Evolutionary conservation across 2,888 invertebrate genomes (phyloP).

Genomic region (Nephrotoma flavescens): DNA sequence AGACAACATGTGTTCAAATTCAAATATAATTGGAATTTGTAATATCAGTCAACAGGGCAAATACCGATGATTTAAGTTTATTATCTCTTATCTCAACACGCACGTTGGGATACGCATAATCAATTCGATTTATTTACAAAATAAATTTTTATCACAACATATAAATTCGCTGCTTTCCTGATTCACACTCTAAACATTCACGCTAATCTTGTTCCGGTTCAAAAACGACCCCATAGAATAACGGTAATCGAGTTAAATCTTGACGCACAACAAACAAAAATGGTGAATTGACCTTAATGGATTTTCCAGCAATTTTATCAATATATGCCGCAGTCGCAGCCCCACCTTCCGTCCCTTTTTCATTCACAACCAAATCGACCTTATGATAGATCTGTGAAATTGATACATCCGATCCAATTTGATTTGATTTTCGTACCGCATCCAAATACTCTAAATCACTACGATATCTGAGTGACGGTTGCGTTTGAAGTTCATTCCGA

Average conservation of each 20-base stretch:
- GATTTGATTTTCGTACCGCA: not conserved
- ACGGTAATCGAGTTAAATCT: constrained; percentile 40
- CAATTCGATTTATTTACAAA: not conserved
- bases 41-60: too few species aligned
- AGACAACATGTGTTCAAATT: too few species aligned
- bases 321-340: constrained; percentile 42
- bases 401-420: constrained; percentile 13
- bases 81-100: too few species aligned
- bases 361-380: constrained; percentile 43
- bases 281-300: constrained; percentile 30
- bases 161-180: not conserved
- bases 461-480: not conserved
- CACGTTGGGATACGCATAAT: too few species aligned
- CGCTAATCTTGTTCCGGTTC: constrained; percentile 26
- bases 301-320: constrained; percentile 22
- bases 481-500: not conserved
- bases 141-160: not conserved
- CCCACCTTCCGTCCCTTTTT: constrained; percentile 52
- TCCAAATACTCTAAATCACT: not conserved
- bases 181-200: too few species aligned
- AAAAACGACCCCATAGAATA: constrained; percentile 52
- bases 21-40: too few species aligned
- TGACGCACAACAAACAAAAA: constrained; percentile 53
- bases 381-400: constrained; percentile 48
- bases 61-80: too few species aligned